phyloP scores from a whole-genome alignment of 2,888 invertebrate species.

The Drosophila dives region DNA sequence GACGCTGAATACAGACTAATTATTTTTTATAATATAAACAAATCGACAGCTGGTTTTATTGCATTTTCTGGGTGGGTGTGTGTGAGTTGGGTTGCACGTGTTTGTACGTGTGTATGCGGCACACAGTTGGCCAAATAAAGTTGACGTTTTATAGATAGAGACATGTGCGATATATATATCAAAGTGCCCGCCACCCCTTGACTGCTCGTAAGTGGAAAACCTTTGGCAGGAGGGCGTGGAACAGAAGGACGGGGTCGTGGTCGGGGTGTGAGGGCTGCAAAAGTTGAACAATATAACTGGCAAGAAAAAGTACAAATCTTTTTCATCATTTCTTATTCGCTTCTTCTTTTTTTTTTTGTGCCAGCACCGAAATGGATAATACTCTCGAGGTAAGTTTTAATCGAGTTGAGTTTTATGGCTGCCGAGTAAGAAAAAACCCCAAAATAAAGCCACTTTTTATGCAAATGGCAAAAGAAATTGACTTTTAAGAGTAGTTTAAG shows the following conservation, averaged over 20 bases:
- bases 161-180: constrained; percentile 70
- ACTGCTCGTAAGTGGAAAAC: constrained; percentile 23
- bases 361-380: constrained; percentile 27
- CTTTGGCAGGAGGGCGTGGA: background rate
- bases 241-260: background rate
- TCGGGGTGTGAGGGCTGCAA: constrained; percentile 8
- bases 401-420: constrained; percentile 36
- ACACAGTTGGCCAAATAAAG: constrained; percentile 73
- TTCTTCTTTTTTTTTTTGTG: constrained; percentile 1
- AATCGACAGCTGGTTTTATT: constrained; percentile 78
- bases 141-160: constrained; percentile 79
- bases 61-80: constrained; percentile 21
- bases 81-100: background rate
- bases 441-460: constrained; percentile 1
- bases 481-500: background rate
- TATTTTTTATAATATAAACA: constrained; percentile 78
- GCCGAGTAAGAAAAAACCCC: background rate
- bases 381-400: constrained; percentile 48
- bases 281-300: constrained; percentile 57
- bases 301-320: constrained; percentile 29
- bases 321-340: constrained; percentile 4
- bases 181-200: constrained; percentile 39
- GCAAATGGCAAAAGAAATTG: constrained; percentile 3
- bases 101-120: constrained; percentile 1
- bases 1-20: constrained; percentile 77